Conservation (phyloP, 2,797 vertebrate species). For the Poecilia wingei region DNA sequence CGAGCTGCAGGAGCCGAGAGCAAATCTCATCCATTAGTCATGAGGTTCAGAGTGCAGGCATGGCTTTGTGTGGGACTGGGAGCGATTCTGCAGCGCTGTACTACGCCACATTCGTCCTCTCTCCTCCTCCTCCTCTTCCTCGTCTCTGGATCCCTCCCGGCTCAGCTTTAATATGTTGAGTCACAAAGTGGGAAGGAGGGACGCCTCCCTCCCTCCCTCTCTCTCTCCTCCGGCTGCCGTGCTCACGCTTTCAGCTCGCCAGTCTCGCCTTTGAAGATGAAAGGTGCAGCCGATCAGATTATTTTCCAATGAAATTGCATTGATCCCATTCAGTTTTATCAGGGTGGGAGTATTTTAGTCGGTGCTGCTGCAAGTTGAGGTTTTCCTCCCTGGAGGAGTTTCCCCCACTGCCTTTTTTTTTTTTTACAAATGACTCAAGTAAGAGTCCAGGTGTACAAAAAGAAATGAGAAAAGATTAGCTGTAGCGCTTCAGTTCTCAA, state of each 20-base stretch:
- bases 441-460: not conserved
- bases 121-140: slow-evolving; percentile 33
- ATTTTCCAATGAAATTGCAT: slow-evolving; percentile 37
- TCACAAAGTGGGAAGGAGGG: slow-evolving; percentile 56
- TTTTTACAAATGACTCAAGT: not conserved
- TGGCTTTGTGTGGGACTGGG: slow-evolving; percentile 40
- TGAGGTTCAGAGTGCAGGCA: slow-evolving; percentile 53
- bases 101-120: slow-evolving; percentile 32
- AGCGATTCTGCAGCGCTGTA: slow-evolving; percentile 56
- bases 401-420: too few relatives aligned
- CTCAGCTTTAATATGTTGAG: slow-evolving; percentile 59
- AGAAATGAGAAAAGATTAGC: not conserved
- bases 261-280: slow-evolving; percentile 68
- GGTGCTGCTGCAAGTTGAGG: slow-evolving; percentile 13
- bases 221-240: slow-evolving; percentile 30
- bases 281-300: slow-evolving; percentile 58
- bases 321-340: slow-evolving; percentile 38
- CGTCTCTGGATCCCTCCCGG: slow-evolving; percentile 36
- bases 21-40: slow-evolving; percentile 71
- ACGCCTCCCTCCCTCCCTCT: slow-evolving; percentile 32
- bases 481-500: not conserved
- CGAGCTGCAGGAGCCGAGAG: slow-evolving; percentile 32
- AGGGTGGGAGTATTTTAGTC: slow-evolving; percentile 32
- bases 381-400: not conserved
- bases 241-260: slow-evolving; percentile 15